Percentiles rank a stretch among this genome's conserved stretches.
Conservation (phyloP, 2,888 invertebrate species). For the Tinea pellionella region DNA sequence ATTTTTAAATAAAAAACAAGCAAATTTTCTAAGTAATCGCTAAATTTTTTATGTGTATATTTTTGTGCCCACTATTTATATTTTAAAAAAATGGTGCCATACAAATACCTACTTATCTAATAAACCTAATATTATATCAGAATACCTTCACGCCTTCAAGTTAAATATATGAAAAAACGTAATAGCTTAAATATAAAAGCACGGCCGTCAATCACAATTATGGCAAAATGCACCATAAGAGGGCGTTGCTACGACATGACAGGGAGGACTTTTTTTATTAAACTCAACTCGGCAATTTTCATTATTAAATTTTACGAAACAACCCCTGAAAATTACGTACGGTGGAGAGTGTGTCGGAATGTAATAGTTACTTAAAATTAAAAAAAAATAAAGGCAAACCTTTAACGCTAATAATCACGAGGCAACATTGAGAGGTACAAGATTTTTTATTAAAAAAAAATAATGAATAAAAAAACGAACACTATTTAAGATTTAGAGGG, state of each 20-base stretch:
- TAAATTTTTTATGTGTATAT: too few species aligned
- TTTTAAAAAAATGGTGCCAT: too few species aligned
- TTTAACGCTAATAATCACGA: neutral
- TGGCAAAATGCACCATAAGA: neutral
- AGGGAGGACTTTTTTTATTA: slow-evolving; percentile 13
- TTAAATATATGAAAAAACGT: neutral
- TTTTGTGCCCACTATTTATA: too few species aligned
- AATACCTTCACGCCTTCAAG: neutral
- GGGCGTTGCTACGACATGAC: slow-evolving; percentile 12
- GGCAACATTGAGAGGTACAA: too few species aligned
- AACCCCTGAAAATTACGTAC: neutral
- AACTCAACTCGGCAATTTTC: slow-evolving; percentile 12
- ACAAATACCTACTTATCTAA: too few species aligned
- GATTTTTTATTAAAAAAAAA: too few species aligned
- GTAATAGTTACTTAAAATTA: neutral
- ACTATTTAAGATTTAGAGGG: too few species aligned
- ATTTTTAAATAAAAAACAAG: too few species aligned
- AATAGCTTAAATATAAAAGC: slow-evolving; percentile 3
- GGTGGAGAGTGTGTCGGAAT: neutral
- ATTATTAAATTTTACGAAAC: slow-evolving; percentile 12
- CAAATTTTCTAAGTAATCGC: too few species aligned
- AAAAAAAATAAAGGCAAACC: neutral
- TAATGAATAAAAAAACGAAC: too few species aligned
- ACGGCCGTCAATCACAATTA: slow-evolving; percentile 15
- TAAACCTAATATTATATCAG: neutral